A percentile compares a stretch with the other conserved stretches of the same genome.
phyloP scores from a whole-genome alignment of 2,113 vertebrate genomes.

The Serinus canaria region DNA sequence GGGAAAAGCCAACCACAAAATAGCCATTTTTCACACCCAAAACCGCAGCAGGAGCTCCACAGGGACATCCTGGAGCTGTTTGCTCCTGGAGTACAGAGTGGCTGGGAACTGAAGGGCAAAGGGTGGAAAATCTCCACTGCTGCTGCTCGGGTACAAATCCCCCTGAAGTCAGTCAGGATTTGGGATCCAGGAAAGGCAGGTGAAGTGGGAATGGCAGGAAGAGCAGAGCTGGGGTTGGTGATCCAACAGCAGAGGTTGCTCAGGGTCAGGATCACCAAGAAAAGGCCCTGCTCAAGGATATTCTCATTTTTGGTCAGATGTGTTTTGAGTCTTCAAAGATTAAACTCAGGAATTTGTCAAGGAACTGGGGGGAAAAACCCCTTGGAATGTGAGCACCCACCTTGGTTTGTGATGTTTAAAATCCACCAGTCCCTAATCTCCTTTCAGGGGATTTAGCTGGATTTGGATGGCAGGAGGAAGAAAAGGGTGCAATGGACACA shows the following conservation, averaged over 20 bases:
- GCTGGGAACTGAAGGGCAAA: not conserved
- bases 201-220: not conserved
- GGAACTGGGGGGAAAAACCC: fast-evolving
- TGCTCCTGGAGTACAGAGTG: fast-evolving
- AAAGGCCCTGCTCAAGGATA: not conserved
- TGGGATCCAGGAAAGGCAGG: not conserved
- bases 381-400: not conserved
- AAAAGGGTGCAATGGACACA: not conserved
- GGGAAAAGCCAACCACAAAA: too few relatives aligned
- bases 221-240: not conserved
- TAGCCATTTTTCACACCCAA: not conserved
- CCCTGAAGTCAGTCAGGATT: not conserved
- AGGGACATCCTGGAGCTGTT: not conserved
- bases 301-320: not conserved
- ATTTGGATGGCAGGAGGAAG: conserved; percentile 1
- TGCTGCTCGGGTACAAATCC: not conserved
- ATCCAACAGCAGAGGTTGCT: not conserved
- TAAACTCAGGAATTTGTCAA: not conserved
- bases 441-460: conserved; percentile 1
- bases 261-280: not conserved
- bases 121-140: not conserved
- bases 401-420: not conserved
- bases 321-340: not conserved
- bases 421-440: not conserved
- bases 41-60: not conserved